Evolutionary conservation across 2,797 vertebrate species (phyloP).

Genomic region (Paguma larvata): DNA sequence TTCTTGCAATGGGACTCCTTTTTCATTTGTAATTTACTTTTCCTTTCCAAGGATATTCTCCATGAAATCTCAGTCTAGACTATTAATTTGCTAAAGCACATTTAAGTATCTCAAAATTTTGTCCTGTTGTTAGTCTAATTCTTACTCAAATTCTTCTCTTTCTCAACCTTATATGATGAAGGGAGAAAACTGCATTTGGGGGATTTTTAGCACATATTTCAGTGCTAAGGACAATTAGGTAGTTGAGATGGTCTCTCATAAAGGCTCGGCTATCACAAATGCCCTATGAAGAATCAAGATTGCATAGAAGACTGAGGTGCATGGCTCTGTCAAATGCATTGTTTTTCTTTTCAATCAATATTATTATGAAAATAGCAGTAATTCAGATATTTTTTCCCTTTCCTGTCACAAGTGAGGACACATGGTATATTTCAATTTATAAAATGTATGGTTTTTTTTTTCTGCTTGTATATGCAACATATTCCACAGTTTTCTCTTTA

Average conservation of each 20-base stretch:
- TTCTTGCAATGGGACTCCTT: background rate
- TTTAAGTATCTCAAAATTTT: slow-evolving; percentile 1
- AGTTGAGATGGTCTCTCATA: background rate
- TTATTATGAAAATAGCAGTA: slow-evolving; percentile 12
- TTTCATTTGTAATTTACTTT: slow-evolving; percentile 48
- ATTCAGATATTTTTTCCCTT: background rate
- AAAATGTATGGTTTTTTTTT: background rate
- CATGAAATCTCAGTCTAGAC: slow-evolving; percentile 41
- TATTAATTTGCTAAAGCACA: slow-evolving; percentile 22
- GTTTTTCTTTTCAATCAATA: slow-evolving; percentile 18
- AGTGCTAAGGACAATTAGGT: background rate
- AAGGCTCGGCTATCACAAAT: background rate
- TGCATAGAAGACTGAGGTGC: background rate
- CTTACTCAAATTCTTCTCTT: background rate
- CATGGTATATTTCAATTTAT: background rate
- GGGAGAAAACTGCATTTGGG: background rate
- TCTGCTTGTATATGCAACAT: background rate
- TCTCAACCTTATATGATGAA: background rate
- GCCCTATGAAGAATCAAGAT: background rate
- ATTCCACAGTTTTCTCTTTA: slow-evolving; percentile 57
- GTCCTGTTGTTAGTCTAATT: background rate
- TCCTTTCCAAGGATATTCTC: background rate
- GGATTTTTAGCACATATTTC: background rate
- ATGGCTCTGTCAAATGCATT: background rate
- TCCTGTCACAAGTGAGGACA: background rate